Percentiles rank a stretch among this genome's conserved stretches.
phyloP scores from a whole-genome alignment of 2,888 invertebrate genomes.

The Drosophila formosana region DNA sequence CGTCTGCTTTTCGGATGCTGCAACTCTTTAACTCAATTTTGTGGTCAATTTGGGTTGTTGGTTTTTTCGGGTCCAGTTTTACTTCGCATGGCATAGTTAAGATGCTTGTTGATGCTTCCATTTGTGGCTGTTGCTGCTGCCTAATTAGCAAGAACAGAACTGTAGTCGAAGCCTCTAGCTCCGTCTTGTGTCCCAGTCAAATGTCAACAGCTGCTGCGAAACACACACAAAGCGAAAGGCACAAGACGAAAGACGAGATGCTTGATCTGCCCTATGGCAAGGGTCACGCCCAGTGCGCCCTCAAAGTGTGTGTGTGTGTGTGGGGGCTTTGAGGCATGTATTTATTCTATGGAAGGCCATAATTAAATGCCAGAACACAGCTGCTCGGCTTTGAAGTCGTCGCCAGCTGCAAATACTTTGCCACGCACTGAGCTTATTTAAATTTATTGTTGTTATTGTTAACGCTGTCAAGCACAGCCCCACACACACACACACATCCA shows the following conservation, averaged over 20 bases:
- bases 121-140: constrained; percentile 39
- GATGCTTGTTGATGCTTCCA: constrained; percentile 16
- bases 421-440: constrained; percentile 44
- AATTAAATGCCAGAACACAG: constrained; percentile 68
- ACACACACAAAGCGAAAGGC: constrained; percentile 3
- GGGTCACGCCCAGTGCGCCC: constrained; percentile 28
- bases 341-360: constrained; percentile 54
- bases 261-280: constrained; percentile 26
- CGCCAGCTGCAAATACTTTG: constrained; percentile 12
- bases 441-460: constrained; percentile 56
- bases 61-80: neutral
- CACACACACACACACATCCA: constrained; percentile 8
- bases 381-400: constrained; percentile 41
- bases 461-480: constrained; percentile 18
- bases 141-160: constrained; percentile 65
- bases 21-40: constrained; percentile 46
- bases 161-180: neutral
- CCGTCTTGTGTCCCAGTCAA: constrained; percentile 44
- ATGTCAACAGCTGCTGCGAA: constrained; percentile 69
- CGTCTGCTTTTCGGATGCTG: neutral
- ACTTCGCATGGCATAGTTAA: constrained; percentile 25
- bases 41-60: constrained; percentile 46
- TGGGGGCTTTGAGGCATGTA: constrained; percentile 35
- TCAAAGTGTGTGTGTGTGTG: constrained; percentile 12
- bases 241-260: constrained; percentile 25